phyloP scores from a whole-genome alignment of 2,113 vertebrate genomes.

The Salvator merianae region DNA sequence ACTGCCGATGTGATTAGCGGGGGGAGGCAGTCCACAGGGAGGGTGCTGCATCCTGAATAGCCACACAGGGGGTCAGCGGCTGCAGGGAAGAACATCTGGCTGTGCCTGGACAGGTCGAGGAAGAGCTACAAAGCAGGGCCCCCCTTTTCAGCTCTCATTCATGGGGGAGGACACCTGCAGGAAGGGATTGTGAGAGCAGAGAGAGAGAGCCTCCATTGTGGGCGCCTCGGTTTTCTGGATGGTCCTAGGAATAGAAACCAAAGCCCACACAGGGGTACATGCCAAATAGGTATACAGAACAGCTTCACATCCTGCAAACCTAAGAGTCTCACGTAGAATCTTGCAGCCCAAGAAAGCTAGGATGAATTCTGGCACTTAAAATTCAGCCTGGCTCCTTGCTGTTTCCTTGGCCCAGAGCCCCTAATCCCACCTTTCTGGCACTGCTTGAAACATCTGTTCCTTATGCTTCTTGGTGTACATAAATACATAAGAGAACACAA shows the following conservation, averaged over 20 bases:
- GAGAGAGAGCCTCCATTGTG: not conserved
- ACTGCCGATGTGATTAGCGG: not conserved
- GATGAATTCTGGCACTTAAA: not conserved
- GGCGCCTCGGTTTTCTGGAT: not conserved
- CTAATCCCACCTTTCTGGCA: too few relatives aligned
- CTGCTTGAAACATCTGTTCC: too few relatives aligned
- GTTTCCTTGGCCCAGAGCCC: too few relatives aligned
- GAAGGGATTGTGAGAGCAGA: not conserved
- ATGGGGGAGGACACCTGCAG: not conserved
- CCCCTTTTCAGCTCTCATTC: not conserved
- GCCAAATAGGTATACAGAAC: not conserved
- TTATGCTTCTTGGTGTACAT: too few relatives aligned
- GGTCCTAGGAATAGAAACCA: not conserved
- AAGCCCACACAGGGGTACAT: not conserved
- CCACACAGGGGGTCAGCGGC: not conserved
- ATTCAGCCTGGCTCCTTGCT: not conserved
- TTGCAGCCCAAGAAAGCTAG: not conserved
- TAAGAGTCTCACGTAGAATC: not conserved
- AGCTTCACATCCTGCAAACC: too few relatives aligned
- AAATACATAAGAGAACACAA: too few relatives aligned
- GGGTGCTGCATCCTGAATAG: not conserved
- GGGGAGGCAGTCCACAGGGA: not conserved
- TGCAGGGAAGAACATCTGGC: conserved; percentile 7
- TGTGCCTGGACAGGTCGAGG: not conserved
- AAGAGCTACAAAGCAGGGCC: not conserved